phyloP scores from a whole-genome alignment of 2,113 vertebrate genomes.

The Indri indri region DNA sequence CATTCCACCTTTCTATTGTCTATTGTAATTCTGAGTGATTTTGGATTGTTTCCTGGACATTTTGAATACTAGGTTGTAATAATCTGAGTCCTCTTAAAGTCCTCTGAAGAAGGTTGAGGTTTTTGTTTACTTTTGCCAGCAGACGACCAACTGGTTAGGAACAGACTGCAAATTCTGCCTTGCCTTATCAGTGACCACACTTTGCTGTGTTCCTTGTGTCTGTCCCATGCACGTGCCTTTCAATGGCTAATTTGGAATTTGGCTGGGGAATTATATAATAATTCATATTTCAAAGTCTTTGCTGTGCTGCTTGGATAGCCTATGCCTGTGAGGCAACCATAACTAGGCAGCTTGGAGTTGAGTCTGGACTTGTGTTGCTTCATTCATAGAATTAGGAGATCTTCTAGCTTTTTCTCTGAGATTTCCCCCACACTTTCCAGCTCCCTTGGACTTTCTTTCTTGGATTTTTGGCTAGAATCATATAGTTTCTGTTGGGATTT shows the following conservation, averaged over 20 bases:
- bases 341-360: neutral
- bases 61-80: neutral
- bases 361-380: neutral
- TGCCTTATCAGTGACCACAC: neutral
- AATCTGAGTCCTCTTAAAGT: neutral
- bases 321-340: neutral
- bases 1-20: neutral
- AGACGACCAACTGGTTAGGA: neutral
- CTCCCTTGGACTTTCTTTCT: neutral
- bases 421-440: neutral
- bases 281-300: neutral
- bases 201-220: neutral
- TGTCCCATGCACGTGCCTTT: fast-evolving
- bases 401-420: neutral
- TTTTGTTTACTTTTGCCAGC: neutral
- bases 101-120: neutral
- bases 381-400: neutral
- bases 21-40: neutral
- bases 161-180: neutral
- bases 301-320: neutral
- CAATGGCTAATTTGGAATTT: neutral
- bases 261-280: neutral
- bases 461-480: neutral
- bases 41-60: neutral
- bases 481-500: neutral